phyloP scores from a whole-genome alignment of 1,140 invertebrate species.

The Temnothorax nylanderi region DNA sequence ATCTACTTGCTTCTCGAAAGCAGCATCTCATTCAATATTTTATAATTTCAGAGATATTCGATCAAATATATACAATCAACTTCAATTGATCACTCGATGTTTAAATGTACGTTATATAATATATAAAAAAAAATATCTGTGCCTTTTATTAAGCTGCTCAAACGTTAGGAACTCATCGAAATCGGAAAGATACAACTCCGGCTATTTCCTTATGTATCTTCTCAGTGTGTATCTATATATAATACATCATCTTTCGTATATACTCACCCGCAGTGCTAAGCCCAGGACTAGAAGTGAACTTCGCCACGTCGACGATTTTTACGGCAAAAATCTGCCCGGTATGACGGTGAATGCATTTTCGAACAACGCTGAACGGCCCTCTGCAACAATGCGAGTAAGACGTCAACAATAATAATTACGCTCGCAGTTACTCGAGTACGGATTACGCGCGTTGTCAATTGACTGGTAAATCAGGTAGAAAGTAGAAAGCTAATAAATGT shows the following conservation, averaged over 20 bases:
- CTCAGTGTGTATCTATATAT: not conserved
- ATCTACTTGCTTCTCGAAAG: not conserved
- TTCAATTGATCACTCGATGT: not conserved
- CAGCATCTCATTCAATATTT: not conserved
- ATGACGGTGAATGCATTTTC: slow-evolving; percentile 97
- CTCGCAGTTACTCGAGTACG: not conserved
- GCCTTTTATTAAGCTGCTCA: not conserved
- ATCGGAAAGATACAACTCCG: not conserved
- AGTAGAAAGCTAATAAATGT: not conserved
- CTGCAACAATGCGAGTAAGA: slow-evolving; percentile 87
- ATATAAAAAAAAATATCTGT: not conserved
- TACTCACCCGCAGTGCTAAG: slow-evolving; percentile 96
- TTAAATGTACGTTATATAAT: not conserved
- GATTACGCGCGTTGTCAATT: slow-evolving; percentile 10
- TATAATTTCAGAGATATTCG: not conserved
- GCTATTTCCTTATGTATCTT: not conserved
- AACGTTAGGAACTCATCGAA: not conserved
- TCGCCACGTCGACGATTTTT: slow-evolving; percentile 99
- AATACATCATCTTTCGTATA: not conserved
- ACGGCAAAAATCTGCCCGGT: slow-evolving; percentile 98
- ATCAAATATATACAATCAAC: not conserved
- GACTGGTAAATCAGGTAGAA: not conserved
- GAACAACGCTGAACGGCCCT: slow-evolving; percentile 98
- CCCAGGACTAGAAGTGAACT: slow-evolving; percentile 98
- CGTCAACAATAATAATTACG: slow-evolving; percentile 54